These are phyloP conservation scores for Meganola albula DNA, from an alignment of 2,888 invertebrate species.

Conservation along the genomic window DNA sequence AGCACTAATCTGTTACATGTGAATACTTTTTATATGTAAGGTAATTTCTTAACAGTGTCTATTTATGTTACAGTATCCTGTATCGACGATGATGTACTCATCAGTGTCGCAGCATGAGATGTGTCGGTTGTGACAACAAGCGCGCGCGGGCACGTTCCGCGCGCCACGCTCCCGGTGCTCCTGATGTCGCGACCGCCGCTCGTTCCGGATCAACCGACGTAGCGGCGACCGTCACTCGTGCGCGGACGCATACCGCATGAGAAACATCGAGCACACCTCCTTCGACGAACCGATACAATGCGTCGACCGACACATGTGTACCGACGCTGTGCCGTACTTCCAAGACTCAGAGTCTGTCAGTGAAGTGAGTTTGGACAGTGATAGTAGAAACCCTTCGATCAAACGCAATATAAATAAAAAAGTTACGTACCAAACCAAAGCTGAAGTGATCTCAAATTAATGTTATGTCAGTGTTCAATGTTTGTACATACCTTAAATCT, in stretches of 20 bases:
- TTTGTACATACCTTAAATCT: slow-evolving; percentile 10
- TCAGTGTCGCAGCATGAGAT: slow-evolving; percentile 82
- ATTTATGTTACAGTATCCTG: slow-evolving; percentile 64
- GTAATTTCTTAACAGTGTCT: slow-evolving; percentile 12
- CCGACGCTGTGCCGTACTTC: slow-evolving; percentile 43
- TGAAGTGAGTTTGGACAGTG: slow-evolving; percentile 65
- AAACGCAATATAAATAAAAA: slow-evolving; percentile 51
- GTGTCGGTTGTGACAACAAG: slow-evolving; percentile 82
- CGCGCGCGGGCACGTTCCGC: slow-evolving; percentile 61
- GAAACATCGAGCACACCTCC: slow-evolving; percentile 46
- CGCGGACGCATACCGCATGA: slow-evolving; percentile 48
- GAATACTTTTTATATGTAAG: no score
- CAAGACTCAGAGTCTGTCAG: slow-evolving; percentile 62
- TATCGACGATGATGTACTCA: slow-evolving; percentile 78
- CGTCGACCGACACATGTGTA: slow-evolving; percentile 48
- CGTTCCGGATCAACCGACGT: slow-evolving; percentile 39
- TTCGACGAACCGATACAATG: slow-evolving; percentile 58
- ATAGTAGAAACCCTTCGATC: slow-evolving; percentile 58
- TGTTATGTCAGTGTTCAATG: slow-evolving; percentile 19
- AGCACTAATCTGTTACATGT: no score
- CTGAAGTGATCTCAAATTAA: slow-evolving; percentile 53
- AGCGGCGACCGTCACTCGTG: slow-evolving; percentile 42
- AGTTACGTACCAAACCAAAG: slow-evolving; percentile 66
- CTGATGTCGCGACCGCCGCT: slow-evolving; percentile 65
- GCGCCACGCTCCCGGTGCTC: slow-evolving; percentile 57